Evolutionary conservation across 37 sponge, comb jelly and placozoan species (phyloP), one percentile per base, ranked within the genome.

Genomic region (Ephydatia muelleri): DNA sequence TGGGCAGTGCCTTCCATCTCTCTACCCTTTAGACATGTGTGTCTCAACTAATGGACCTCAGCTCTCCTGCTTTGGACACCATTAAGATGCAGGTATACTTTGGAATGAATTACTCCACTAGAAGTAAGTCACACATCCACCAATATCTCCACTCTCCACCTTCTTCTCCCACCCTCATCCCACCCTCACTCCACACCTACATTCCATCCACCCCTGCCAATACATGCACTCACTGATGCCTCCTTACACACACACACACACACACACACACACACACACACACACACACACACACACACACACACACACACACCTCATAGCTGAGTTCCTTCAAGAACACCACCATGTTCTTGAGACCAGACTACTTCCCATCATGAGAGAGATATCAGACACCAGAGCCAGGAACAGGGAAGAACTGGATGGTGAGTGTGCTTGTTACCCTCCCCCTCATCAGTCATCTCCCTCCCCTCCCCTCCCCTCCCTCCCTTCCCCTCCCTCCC

Each of bases 1-100:
- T 3, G 33, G 31, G 36, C 5, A 13, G 36, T 72, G 19, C 26
- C 3, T 32, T 39, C 6, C 31, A n/a, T 39, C 19, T 29, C 47
- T n/a, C 39, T 67, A 23, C 49, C 35, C 30, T 37, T 70, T 3
- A 96, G 94, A 86, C 88, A 0, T 95, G 96, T 75, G 97, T 99
- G 8, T 78, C 80, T 1, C 85, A 82, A 32, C 79, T 99, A 65
- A 72, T 93, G 71, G 92, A 93, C 43, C 43, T 65, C 6, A 70
- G 65, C 49, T 95, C 96, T 23, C 96, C 99, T 34, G 80, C 94
- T 11, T 84, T 99, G 79, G 99, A 99, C 78, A 99, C 97, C 19
- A 84, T 95, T 31, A 97, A 97, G 77, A 93, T 99, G 93, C 99
- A 99, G 70, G 97, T 99, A 36, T 94, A 99, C 70, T 99, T 99